These are phyloP conservation scores for Syngnathus acus DNA, from an alignment of 2,797 vertebrate species.

Conservation along the genomic window DNA sequence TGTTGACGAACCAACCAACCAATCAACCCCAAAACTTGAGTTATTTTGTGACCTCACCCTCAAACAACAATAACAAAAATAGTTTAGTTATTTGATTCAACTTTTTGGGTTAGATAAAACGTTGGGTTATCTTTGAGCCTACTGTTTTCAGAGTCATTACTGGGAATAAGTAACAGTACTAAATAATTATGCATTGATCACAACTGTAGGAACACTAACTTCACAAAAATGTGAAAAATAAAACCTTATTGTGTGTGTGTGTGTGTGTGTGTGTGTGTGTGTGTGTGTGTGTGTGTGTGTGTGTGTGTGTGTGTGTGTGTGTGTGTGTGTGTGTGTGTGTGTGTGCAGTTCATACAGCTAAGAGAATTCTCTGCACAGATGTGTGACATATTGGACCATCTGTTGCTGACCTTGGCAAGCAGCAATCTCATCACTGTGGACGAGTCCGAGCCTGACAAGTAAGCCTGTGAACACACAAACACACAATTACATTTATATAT, in stretches of 20 bases:
- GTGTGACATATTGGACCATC: slow-evolving; percentile 70
- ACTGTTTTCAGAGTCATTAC: too few species aligned
- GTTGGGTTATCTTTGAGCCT: too few species aligned
- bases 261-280: neutral
- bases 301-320: slow-evolving; percentile 4
- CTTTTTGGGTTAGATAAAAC: too few species aligned
- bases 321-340: slow-evolving; percentile 2
- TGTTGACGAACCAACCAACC: too few species aligned
- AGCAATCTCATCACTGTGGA: slow-evolving; percentile 67
- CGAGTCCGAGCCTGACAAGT: slow-evolving; percentile 71
- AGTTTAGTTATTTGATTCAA: too few species aligned
- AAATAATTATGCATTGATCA: too few species aligned
- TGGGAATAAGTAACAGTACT: too few species aligned
- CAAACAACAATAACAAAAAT: too few species aligned
- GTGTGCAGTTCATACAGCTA: slow-evolving; percentile 52
- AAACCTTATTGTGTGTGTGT: neutral
- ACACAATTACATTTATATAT: neutral
- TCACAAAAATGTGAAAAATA: too few species aligned
- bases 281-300: slow-evolving; percentile 1
- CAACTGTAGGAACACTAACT: too few species aligned
- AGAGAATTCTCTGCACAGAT: slow-evolving; percentile 77
- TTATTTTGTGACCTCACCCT: too few species aligned
- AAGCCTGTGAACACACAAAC: slow-evolving; percentile 13
- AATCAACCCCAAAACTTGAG: too few species aligned
- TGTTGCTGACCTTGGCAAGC: slow-evolving; percentile 68